phyloP scores from a whole-genome alignment of 2,888 invertebrate species.

The Copidosoma aretas region DNA sequence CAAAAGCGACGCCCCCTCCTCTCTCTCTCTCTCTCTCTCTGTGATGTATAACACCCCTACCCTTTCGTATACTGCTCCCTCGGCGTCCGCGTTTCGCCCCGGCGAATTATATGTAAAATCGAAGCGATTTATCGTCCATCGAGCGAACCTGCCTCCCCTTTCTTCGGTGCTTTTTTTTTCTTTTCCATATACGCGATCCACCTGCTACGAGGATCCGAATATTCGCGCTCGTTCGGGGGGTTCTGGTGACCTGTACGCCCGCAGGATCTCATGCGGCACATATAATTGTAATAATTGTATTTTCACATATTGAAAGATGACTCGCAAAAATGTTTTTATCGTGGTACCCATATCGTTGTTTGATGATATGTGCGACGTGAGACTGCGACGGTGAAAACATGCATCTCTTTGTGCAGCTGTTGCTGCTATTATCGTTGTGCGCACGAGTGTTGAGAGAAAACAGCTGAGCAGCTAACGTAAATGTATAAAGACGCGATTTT shows the following conservation, averaged over 20 bases:
- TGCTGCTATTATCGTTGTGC: no score
- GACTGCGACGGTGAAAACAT: no score
- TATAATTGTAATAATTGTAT: no score
- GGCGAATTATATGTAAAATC: conserved; percentile 30
- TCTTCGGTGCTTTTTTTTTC: neutral
- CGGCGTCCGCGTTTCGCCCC: neutral
- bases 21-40: neutral
- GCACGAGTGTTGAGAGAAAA: neutral
- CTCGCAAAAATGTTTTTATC: no score
- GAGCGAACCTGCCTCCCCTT: neutral
- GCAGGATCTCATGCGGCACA: no score
- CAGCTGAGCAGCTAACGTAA: neutral
- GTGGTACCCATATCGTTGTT: no score
- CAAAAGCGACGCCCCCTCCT: conserved; percentile 10
- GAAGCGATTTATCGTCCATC: conserved; percentile 28
- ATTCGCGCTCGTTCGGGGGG: neutral
- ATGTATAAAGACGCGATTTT: neutral
- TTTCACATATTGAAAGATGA: no score
- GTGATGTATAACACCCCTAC: neutral
- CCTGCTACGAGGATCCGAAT: neutral
- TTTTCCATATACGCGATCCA: neutral
- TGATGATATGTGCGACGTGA: no score
- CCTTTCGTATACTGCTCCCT: neutral
- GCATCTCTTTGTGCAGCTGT: no score
- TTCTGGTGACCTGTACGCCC: no score